phyloP scores from a whole-genome alignment of 2,888 invertebrate genomes.

The Erebia ligea region DNA sequence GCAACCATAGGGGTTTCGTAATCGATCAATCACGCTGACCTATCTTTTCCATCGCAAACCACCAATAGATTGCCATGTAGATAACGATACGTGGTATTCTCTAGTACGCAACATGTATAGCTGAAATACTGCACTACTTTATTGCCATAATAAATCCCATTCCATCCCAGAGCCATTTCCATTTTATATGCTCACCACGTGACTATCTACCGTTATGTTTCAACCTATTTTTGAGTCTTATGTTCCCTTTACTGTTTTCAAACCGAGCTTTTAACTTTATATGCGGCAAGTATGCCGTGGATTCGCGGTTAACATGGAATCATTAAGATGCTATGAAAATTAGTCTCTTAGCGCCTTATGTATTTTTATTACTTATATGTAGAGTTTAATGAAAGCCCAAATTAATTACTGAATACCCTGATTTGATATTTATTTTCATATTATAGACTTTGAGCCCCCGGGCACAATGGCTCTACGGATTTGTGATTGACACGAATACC shows the following conservation, averaged over 20 bases:
- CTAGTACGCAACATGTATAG: conserved; percentile 28
- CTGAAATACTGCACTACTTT: conserved; percentile 40
- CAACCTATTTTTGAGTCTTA: conserved; percentile 37
- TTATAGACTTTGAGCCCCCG: too few species aligned
- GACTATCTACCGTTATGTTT: conserved; percentile 35
- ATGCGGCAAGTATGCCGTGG: conserved; percentile 4
- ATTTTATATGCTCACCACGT: conserved; percentile 39
- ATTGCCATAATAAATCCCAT: conserved; percentile 38
- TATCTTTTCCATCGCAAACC: conserved; percentile 29
- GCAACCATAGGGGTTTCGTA: conserved; percentile 5
- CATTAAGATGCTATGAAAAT: neutral
- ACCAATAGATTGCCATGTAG: conserved; percentile 35
- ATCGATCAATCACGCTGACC: conserved; percentile 28
- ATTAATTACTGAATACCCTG: too few species aligned
- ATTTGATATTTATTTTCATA: too few species aligned
- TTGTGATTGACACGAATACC: too few species aligned
- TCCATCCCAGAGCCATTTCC: conserved; percentile 25
- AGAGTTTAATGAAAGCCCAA: neutral
- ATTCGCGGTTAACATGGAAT: conserved; percentile 10
- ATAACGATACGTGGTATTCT: conserved; percentile 32
- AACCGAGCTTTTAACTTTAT: conserved; percentile 21
- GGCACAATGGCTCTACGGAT: too few species aligned
- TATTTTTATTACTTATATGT: neutral
- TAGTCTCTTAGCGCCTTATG: neutral
- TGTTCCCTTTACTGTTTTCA: conserved; percentile 29